Conservation (phyloP, 2,113 vertebrate genomes). For the Amblyornis subalaris region DNA sequence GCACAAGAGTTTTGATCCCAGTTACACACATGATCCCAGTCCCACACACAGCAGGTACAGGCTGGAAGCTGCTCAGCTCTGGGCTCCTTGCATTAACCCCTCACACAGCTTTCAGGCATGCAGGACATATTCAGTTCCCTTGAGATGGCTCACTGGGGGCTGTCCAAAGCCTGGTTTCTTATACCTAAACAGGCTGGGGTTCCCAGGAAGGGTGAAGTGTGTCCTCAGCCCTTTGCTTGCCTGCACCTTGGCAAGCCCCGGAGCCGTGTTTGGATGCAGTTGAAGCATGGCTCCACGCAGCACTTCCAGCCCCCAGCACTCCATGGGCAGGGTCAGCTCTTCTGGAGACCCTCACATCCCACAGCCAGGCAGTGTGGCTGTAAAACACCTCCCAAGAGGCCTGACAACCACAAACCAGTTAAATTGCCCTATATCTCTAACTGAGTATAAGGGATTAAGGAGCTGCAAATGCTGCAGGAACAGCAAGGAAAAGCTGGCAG, state of each 20-base stretch:
- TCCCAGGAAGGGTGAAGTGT: accelerated
- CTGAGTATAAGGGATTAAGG: not conserved
- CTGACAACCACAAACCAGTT: not conserved
- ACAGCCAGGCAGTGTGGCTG: not conserved
- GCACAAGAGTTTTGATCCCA: accelerated
- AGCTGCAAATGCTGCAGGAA: accelerated
- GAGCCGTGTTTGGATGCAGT: accelerated
- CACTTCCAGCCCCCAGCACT: not conserved
- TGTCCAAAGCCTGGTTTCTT: not conserved
- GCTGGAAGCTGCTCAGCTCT: not conserved
- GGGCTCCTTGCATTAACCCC: not conserved
- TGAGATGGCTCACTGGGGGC: not conserved
- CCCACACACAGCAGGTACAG: not conserved
- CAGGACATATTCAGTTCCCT: not conserved
- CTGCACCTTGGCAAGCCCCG: not conserved
- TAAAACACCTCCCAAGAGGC: not conserved
- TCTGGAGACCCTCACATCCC: accelerated
- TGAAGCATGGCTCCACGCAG: accelerated
- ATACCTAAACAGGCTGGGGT: not conserved
- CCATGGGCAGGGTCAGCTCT: not conserved
- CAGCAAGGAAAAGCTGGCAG: not conserved
- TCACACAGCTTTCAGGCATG: not conserved
- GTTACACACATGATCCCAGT: not conserved
- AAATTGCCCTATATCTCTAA: not conserved
- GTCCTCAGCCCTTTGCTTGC: not conserved